Percentiles rank a stretch among this genome's conserved stretches.
Conservation (phyloP, 2,797 vertebrate species). For the Gouania willdenowi region DNA sequence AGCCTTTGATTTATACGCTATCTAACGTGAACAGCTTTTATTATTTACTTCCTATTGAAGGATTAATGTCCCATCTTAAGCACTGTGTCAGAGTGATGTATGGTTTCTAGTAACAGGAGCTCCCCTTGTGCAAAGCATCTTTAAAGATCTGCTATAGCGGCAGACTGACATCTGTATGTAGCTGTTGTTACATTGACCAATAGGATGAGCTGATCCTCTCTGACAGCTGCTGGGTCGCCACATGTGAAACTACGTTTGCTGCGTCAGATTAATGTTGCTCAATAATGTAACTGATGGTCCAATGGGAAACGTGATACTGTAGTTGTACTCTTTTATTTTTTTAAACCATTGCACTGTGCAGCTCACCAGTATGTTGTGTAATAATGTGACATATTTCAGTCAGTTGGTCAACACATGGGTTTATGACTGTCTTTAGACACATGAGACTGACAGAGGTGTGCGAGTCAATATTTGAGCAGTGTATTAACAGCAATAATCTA, state of each 20-base stretch:
- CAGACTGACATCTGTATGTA: conserved; percentile 31
- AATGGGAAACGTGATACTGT: too few relatives aligned
- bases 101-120: conserved; percentile 44
- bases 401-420: too few relatives aligned
- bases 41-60: conserved; percentile 34
- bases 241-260: conserved; percentile 21
- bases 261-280: conserved; percentile 10
- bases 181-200: conserved; percentile 34
- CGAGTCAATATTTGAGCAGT: too few relatives aligned
- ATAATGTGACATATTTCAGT: too few relatives aligned
- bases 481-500: too few relatives aligned
- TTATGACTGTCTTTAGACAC: too few relatives aligned
- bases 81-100: conserved; percentile 55
- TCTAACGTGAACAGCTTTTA: conserved; percentile 23
- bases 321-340: too few relatives aligned
- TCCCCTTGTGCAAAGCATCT: conserved; percentile 35
- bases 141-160: conserved; percentile 33
- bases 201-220: conserved; percentile 39
- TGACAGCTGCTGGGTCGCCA: conserved; percentile 37
- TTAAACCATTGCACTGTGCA: too few relatives aligned
- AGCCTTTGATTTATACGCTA: conserved; percentile 12
- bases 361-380: too few relatives aligned
- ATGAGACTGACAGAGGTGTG: too few relatives aligned
- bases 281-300: too few relatives aligned
- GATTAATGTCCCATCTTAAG: conserved; percentile 44